Evolutionary conservation across 2,888 invertebrate species (phyloP), one percentile per base, ranked within the genome.

Genomic region (Ecdyonurus torrentis): DNA sequence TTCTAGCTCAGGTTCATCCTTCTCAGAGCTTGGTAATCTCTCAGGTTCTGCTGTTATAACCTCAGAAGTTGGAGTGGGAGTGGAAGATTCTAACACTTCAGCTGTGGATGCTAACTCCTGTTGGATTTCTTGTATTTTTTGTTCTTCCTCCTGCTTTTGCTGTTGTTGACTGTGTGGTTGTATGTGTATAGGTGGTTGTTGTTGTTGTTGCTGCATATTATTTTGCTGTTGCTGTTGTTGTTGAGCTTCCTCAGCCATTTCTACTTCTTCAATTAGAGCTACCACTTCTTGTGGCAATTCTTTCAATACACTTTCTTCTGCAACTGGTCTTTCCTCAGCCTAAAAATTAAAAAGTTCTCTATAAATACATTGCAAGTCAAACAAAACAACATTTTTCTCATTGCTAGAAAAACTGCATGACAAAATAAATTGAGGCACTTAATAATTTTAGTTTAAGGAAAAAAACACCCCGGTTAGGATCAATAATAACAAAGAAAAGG

Each of bases 41-140:
- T n/a, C 37, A 7, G 52, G 18, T 25, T 63, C 63, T 53, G 67
- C 64, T 25, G 67, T 66, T 25, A 70, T 61, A 62, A 64, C 65
- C n/a, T 71, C 70, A 1, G 66, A 66, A 2, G 68, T 65, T 5
- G 66, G 61, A 22, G 68, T 66, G 2, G 68, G 58, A 2, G 66
- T 53, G 15, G 64, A 55, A 15, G 69, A 53, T 2, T 69, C 68
- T 58, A 69, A 24, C 2, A 66, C 68, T 59, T 69, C 70, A 2
- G 74, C 72, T 64, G 72, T 73, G 3, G 53, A n/a, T n/a, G 15
- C 37, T 15, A 37, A 15, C 37, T 37, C 7, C 37, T 37, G 37
- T 15, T 37, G 5, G 37, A 37, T 37, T 37, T 37, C 37, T 37
- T 37, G 37, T 37, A 37, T 37, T 37, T 37, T 37, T 37, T 37